Percentiles rank a stretch among this genome's conserved stretches.
Evolutionary conservation across 2,888 invertebrate species (phyloP).

Genomic region (Blastobasis adustella): DNA sequence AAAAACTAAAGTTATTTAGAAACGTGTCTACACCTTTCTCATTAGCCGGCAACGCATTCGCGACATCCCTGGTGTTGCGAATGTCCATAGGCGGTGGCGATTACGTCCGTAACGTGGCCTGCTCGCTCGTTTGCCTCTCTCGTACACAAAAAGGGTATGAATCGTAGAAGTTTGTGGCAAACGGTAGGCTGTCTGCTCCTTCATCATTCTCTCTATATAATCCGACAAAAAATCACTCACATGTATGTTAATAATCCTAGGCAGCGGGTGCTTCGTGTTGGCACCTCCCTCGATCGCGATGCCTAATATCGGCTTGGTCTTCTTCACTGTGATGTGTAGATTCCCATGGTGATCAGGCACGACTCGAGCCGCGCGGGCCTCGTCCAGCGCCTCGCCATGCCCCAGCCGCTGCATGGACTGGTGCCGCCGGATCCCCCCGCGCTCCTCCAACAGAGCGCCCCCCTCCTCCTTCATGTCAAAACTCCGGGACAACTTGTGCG

Average conservation of each 20-base stretch:
- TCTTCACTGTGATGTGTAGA: slow-evolving; percentile 91
- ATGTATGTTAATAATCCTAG: slow-evolving; percentile 96
- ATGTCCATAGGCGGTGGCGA: too few relatives aligned
- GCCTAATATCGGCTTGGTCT: slow-evolving; percentile 94
- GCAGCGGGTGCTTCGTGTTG: slow-evolving; percentile 95
- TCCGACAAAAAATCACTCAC: slow-evolving; percentile 73
- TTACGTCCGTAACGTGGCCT: too few relatives aligned
- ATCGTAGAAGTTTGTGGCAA: too few relatives aligned
- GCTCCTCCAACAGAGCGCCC: slow-evolving; percentile 80
- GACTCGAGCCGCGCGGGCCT: slow-evolving; percentile 76
- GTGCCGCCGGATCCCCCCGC: slow-evolving; percentile 80
- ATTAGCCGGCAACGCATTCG: too few relatives aligned
- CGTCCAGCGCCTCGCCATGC: slow-evolving; percentile 73
- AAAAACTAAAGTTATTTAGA: too few relatives aligned
- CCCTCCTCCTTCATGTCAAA: slow-evolving; percentile 93
- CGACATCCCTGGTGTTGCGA: too few relatives aligned
- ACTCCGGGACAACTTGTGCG: slow-evolving; percentile 89
- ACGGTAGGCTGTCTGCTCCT: too few relatives aligned
- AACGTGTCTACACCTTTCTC: too few relatives aligned
- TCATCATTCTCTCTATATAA: too few relatives aligned
- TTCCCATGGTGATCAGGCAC: slow-evolving; percentile 91
- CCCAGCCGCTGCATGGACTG: slow-evolving; percentile 85
- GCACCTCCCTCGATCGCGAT: slow-evolving; percentile 98
- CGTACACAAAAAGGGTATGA: too few relatives aligned
- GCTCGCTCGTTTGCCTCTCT: too few relatives aligned